These are phyloP conservation scores for Ennomos quercinarius DNA, from an alignment of 2,888 invertebrate species.

Conservation along the genomic window DNA sequence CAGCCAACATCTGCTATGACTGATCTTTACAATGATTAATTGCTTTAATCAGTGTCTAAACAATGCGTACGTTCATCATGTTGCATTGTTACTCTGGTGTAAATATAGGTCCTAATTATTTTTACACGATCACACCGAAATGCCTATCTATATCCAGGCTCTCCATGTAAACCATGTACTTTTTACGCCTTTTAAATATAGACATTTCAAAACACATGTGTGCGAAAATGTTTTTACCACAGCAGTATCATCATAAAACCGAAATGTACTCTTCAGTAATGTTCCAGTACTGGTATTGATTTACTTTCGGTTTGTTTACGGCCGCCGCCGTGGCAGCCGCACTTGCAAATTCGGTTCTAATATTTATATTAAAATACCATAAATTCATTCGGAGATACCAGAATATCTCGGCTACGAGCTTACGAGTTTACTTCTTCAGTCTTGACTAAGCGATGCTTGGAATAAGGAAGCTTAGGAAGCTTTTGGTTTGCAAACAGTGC, in stretches of 20 bases:
- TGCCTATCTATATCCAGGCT: constrained; percentile 12
- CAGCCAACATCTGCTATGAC: too few species aligned
- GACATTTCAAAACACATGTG: constrained; percentile 42
- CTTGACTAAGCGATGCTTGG: constrained; percentile 14
- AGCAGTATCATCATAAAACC: constrained; percentile 74
- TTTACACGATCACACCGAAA: constrained; percentile 5
- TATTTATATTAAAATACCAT: constrained; percentile 64
- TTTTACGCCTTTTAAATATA: constrained; percentile 32
- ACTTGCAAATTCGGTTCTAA: constrained; percentile 65
- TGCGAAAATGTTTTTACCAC: constrained; percentile 64
- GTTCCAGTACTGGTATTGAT: constrained; percentile 67
- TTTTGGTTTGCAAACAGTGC: constrained; percentile 22
- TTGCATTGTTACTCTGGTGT: too few species aligned
- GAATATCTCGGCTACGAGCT: constrained; percentile 50
- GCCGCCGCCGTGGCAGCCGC: constrained; percentile 60
- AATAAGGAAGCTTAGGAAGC: constrained; percentile 11
- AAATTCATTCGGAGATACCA: constrained; percentile 55
- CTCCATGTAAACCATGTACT: constrained; percentile 13
- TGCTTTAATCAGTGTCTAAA: too few species aligned
- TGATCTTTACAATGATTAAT: too few species aligned
- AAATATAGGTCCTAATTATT: not conserved
- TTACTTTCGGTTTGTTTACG: constrained; percentile 76
- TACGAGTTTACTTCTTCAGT: constrained; percentile 39
- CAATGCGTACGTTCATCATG: too few species aligned
- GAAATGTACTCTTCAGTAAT: constrained; percentile 55